phyloP scores from a whole-genome alignment of 2,113 vertebrate species.

The Clinocottus analis region DNA sequence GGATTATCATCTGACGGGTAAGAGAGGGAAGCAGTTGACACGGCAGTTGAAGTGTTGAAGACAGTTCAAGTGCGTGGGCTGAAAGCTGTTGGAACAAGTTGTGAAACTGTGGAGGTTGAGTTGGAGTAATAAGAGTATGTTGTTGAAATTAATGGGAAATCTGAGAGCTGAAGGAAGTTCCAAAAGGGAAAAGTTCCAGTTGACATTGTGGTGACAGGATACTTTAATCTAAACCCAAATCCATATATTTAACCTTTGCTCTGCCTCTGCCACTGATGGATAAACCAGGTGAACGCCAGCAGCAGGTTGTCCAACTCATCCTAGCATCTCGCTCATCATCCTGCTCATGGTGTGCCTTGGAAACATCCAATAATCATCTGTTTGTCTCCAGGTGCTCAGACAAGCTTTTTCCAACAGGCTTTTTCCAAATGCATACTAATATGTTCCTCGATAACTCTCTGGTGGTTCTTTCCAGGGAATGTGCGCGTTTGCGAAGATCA shows the following conservation, averaged over 20 bases:
- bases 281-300: constrained; percentile 36
- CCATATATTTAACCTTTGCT: constrained; percentile 38
- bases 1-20: neutral
- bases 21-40: neutral
- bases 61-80: neutral
- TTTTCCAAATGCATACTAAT: constrained; percentile 59
- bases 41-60: neutral
- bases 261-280: constrained; percentile 24
- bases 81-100: neutral
- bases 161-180: neutral
- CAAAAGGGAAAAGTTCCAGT: neutral
- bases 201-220: neutral
- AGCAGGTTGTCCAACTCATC: constrained; percentile 29
- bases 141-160: neutral
- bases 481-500: constrained; percentile 18
- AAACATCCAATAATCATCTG: constrained; percentile 56
- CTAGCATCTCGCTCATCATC: constrained; percentile 17
- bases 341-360: constrained; percentile 33
- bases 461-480: constrained; percentile 39
- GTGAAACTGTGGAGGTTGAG: neutral
- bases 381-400: constrained; percentile 40
- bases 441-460: constrained; percentile 53
- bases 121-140: neutral
- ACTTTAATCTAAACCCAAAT: constrained; percentile 46
- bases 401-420: constrained; percentile 35